Evolutionary conservation across 2,797 vertebrate species (phyloP).

Genomic region (Brachyrhaphis roseni): DNA sequence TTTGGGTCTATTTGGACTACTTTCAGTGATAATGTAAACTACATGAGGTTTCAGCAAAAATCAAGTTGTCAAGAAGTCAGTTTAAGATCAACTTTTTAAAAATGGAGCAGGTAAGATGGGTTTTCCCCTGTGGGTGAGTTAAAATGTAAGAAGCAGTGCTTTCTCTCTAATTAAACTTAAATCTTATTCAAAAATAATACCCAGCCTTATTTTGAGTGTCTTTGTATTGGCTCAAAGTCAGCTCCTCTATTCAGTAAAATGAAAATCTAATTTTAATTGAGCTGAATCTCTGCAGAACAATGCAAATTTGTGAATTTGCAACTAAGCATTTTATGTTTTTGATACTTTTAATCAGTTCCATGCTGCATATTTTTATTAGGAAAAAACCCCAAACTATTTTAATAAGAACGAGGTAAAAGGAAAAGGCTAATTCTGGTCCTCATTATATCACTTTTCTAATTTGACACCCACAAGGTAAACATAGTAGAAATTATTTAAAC

Average conservation of each 20-base stretch:
- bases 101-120: background rate
- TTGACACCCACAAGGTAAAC: background rate
- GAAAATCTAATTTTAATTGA: background rate
- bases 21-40: background rate
- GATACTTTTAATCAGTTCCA: background rate
- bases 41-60: background rate
- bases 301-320: background rate
- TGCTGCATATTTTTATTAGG: background rate
- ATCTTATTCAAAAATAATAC: background rate
- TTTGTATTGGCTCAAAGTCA: background rate
- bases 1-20: background rate
- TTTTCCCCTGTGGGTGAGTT: background rate
- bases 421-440: slow-evolving; percentile 1
- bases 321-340: slow-evolving; percentile 5
- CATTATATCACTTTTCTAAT: slow-evolving; percentile 9
- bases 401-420: background rate
- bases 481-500: background rate
- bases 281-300: background rate
- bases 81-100: background rate
- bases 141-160: background rate
- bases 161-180: background rate
- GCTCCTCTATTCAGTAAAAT: background rate
- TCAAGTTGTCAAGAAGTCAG: background rate
- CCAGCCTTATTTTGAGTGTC: background rate
- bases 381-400: background rate